Evolutionary conservation across 2,888 invertebrate species (phyloP), one percentile per base, ranked within the genome.

Genomic region (Scaptomyza tumidula): DNA sequence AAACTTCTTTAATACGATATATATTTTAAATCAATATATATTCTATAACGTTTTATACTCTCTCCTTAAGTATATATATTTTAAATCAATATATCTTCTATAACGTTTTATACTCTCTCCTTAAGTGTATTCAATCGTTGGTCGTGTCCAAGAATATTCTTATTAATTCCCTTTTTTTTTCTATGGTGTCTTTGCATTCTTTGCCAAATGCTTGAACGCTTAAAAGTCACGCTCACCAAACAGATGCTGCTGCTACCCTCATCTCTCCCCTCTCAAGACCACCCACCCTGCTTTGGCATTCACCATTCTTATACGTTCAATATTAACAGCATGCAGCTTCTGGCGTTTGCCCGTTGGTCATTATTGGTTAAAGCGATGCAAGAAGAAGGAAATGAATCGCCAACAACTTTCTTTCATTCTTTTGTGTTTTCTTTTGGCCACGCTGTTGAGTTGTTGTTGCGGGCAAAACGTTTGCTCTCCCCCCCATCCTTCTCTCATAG

Each of bases 191-290:
- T 33, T 33, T 10, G 24, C 24, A 29, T 29, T 29, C 6, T 29
- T 29, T 29, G 46, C 19, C 49, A 62, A 39, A 48, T 53, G 54
- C 39, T 24, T 69, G 27, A 64, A 60, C 70, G 45, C 49, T 62
- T 55, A 56, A 46, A 57, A 75, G 77, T 75, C 67, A 77, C 66
- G 75, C 62, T 72, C 39, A 49, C 58, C 60, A 57, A 75, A 50
- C 71, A 75, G 61, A 67, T 71, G 66, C 55, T 75, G 60, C 52
- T 31, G 3, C 29, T 29, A 0, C 29, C 29, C 6, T 3, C 16
- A 19, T 19, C 6, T 19, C 6, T 16, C 9, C 1, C 9, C 5
- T 0, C n/a, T 39, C 60, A 41, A 39, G 6, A 14, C 4, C 41
- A 43, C 1, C 1, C 3, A 13, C 9, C 16, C 16, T 10, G 3